Percentiles rank a stretch among this genome's conserved stretches.
These are phyloP conservation scores for Nesoenas mayeri DNA, from an alignment of 2,113 vertebrate species.

Conservation along the genomic window DNA sequence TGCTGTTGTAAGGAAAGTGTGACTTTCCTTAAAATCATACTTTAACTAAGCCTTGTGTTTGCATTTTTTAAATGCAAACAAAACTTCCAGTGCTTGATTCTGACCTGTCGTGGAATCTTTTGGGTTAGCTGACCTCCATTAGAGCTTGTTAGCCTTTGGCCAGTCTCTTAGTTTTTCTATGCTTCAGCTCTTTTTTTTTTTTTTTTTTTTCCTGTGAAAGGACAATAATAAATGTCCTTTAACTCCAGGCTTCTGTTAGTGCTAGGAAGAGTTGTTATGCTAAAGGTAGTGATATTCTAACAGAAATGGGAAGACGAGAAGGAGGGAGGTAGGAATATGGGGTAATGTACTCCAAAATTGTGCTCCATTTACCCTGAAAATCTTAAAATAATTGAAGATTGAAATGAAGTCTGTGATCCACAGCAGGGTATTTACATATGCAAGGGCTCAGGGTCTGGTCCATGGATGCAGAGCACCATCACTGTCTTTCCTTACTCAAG, in stretches of 20 bases:
- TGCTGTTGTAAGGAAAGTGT: not conserved
- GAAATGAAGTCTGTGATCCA: not conserved
- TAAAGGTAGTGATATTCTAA: not conserved
- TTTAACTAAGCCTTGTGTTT: not conserved
- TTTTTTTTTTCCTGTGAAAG: not conserved
- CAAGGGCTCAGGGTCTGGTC: not conserved
- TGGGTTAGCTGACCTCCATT: not conserved
- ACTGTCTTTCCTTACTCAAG: not conserved
- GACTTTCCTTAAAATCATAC: not conserved
- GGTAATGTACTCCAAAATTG: not conserved
- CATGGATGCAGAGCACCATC: accelerated
- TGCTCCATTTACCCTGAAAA: not conserved
- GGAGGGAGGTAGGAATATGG: not conserved
- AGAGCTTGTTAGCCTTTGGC: not conserved
- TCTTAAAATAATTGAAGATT: not conserved
- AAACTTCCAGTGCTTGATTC: not conserved
- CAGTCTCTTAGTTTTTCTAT: not conserved
- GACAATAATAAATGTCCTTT: not conserved
- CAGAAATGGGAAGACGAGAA: accelerated
- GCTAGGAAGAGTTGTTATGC: not conserved
- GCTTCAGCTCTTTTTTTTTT: not conserved
- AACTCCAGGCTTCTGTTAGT: not conserved
- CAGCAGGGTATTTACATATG: not conserved
- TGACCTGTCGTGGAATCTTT: not conserved
- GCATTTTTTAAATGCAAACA: not conserved